Conservation (phyloP, 2,797 vertebrate genomes). For the Brachyrhaphis roseni region DNA sequence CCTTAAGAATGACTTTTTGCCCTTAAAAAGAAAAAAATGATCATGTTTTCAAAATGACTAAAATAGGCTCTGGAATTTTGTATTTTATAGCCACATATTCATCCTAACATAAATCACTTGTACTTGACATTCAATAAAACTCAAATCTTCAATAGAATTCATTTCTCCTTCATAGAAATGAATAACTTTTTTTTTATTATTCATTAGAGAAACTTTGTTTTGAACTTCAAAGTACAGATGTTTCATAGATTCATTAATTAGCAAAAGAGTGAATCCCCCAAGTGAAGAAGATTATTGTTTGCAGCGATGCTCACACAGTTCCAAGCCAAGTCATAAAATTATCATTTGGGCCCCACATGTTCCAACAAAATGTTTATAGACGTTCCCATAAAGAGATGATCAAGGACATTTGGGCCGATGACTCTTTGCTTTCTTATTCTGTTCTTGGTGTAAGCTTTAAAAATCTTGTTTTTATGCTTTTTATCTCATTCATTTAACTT, state of each 20-base stretch:
- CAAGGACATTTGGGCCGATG: slow-evolving; percentile 32
- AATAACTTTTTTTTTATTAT: background rate
- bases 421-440: background rate
- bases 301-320: slow-evolving; percentile 16
- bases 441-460: background rate
- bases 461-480: background rate
- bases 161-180: background rate
- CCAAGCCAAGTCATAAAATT: slow-evolving; percentile 20
- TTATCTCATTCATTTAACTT: background rate
- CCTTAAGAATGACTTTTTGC: slow-evolving; percentile 43
- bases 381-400: slow-evolving; percentile 22
- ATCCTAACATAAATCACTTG: background rate
- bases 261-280: fast-evolving
- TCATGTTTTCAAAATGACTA: background rate
- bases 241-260: background rate
- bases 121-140: background rate
- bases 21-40: background rate
- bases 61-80: background rate
- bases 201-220: background rate
- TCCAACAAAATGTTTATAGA: slow-evolving; percentile 29
- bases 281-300: background rate
- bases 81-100: background rate
- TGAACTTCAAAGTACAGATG: background rate
- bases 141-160: background rate
- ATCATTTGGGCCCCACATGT: slow-evolving; percentile 5